These are phyloP conservation scores for Dromiciops gliroides DNA, from an alignment of 2,113 vertebrate genomes.

Conservation along the genomic window DNA sequence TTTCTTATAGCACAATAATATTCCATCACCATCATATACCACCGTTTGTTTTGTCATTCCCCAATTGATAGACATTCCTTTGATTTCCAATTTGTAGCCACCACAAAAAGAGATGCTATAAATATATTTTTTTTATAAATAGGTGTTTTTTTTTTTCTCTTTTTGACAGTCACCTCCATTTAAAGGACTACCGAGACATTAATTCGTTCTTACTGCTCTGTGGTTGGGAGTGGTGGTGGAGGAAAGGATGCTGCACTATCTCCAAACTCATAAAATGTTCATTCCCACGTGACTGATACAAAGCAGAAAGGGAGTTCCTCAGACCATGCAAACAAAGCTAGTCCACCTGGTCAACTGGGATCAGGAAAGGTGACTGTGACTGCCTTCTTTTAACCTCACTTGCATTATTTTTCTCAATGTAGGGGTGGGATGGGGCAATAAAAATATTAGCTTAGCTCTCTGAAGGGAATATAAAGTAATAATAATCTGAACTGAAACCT, in stretches of 20 bases:
- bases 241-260: not conserved
- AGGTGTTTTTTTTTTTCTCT: too few relatives aligned
- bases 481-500: not conserved
- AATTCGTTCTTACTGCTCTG: not conserved
- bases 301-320: not conserved
- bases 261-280: not conserved
- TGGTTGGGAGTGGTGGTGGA: not conserved
- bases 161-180: not conserved
- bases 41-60: too few relatives aligned
- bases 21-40: too few relatives aligned
- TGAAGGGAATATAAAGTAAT: not conserved
- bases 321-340: not conserved
- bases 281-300: not conserved
- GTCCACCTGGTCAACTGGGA: not conserved
- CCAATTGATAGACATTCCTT: too few relatives aligned
- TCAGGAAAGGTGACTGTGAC: not conserved
- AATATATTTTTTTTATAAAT: too few relatives aligned
- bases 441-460: not conserved
- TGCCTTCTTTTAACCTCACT: not conserved
- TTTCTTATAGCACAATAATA: too few relatives aligned
- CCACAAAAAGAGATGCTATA: too few relatives aligned
- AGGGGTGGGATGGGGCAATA: not conserved
- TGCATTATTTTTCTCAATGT: not conserved
- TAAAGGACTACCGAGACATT: not conserved
- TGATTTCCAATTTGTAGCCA: too few relatives aligned